Evolutionary conservation across 2,113 vertebrate genomes (phyloP).

Genomic region (Syrrhaptes paradoxus): DNA sequence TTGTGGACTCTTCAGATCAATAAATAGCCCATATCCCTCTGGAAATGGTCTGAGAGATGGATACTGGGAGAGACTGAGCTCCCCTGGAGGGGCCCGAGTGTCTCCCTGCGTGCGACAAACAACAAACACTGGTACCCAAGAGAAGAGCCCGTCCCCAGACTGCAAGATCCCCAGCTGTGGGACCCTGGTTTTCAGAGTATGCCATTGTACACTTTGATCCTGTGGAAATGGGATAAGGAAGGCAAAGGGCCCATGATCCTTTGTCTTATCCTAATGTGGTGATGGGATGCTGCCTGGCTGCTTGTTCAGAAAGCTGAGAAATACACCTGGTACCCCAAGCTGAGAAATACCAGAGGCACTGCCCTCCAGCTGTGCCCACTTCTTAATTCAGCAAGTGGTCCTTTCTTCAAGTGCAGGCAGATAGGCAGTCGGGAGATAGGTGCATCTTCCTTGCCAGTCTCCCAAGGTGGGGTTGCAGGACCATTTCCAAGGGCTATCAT

Average conservation of each 20-base stretch:
- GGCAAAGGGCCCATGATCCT: background rate
- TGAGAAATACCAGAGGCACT: background rate
- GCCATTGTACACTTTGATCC: background rate
- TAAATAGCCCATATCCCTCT: background rate
- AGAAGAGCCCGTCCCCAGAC: background rate
- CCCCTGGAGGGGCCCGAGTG: background rate
- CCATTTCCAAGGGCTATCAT: background rate
- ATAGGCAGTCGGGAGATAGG: background rate
- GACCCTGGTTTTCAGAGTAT: background rate
- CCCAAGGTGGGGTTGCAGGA: background rate
- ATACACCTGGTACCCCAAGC: background rate
- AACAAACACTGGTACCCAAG: background rate
- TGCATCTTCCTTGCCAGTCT: background rate
- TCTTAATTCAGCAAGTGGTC: background rate
- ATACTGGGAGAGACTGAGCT: background rate
- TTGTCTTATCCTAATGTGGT: background rate
- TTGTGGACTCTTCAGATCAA: fast-evolving
- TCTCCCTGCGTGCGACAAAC: background rate
- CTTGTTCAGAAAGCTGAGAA: background rate
- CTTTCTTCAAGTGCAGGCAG: background rate
- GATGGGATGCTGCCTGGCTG: background rate
- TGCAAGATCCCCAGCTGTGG: background rate
- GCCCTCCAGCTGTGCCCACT: background rate
- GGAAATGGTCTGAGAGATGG: background rate
- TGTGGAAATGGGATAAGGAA: background rate